Base-by-base conservation (phyloP, 2,888 invertebrate genomes). In the Eupithecia pulchellata region DNA sequence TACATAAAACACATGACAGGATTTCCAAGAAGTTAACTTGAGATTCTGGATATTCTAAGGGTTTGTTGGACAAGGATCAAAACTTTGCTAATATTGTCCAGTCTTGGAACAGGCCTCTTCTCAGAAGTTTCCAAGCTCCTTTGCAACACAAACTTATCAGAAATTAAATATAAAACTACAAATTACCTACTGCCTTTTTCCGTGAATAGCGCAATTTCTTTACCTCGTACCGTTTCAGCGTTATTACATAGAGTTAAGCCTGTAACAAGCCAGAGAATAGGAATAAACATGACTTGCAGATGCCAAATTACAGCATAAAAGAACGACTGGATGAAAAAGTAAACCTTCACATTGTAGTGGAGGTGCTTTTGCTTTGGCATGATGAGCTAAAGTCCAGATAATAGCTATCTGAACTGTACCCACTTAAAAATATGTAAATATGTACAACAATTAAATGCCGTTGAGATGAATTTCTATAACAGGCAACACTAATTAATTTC, bases 271-370 rank as follows among this genome's bases (percentile, higher is more conserved):
- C 20, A 11, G 9, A 47, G 9, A 57, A 61, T 36, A 32, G 42
- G 25, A 66, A 70, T 70, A 63, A 62, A 66, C 62, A 57, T 42
- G 62, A 61, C 60, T 58, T 42, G 25, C 58, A 58, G 65, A 29
- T 5, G 57, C 57, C 57, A 29, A 57, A n/a, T 17, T 27, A 29
- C 17, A 57, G n/a, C 29, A 0, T 57, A 29, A 8, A 27, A 57
- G 57, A 8, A 17, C 20, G 9, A 8, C 1, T 39, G 11, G 39
- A 29, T 25, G 29, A 29, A 29, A 27, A 57, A 29, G 42, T 47
- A 20, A 1, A n/a, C 2, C 2, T 36, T 36, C 4, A 36, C 14
- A 13, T 42, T 9, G 42, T 42, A n/a, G 9, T 39, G 1, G 39
- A 47, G n/a, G n/a, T n/a, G n/a, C n/a, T n/a, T n/a, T n/a, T n/a